Base-by-base conservation (phyloP, 2,113 vertebrate genomes). In the Mesitornis unicolor region DNA sequence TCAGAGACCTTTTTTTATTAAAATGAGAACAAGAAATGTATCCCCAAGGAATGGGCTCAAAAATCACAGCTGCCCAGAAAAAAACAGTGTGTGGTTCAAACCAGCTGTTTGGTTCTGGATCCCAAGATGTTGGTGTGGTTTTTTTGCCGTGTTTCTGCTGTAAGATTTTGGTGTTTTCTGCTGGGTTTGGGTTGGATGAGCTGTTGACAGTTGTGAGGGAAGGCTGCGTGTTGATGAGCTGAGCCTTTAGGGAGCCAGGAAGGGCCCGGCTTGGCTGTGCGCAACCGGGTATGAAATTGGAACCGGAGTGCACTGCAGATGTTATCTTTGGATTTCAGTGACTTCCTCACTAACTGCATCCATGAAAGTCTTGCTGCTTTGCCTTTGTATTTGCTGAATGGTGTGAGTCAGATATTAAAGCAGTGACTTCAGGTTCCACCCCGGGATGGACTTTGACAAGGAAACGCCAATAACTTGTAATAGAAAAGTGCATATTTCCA, bases 301-400 rank as follows among this genome's bases (percentile, higher is more conserved):
- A 51, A 42, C 18, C 5, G 1, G 7, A 93, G n/a, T 7, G 18
- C 24, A 2, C 45, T 65, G 78, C 87, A 96, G 94, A 93, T 96
- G 91, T 95, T 87, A 40, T 84, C 87, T 93, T 87, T 93, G 93
- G 81, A 85, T 79, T 95, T 79, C 50, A 65, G 48, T 68, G 53
- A 45, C 54, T 96, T 91, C 81, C 84, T 82, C 35, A 5, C 78
- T 79, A n/a, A 42, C 81, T 64, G 54, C 9, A 25, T 56, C 86
- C 67, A 36, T 71, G 43, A 87, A 82, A 71, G 56, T n/a, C 26
- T 53, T 33, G 56, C 84, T 74, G 77, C 70, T 95, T 87, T 91
- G 64, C 84, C 70, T 94, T 90, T 13, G 3, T 61, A 16, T 61
- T 54, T 63, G 63, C 77, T 69, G 84, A 84, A 61, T 45, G 35